A percentile compares a stretch with the other conserved stretches of the same genome.
Evolutionary conservation across 2,113 vertebrate species (phyloP).

Genomic region (Larimichthys polyactis): DNA sequence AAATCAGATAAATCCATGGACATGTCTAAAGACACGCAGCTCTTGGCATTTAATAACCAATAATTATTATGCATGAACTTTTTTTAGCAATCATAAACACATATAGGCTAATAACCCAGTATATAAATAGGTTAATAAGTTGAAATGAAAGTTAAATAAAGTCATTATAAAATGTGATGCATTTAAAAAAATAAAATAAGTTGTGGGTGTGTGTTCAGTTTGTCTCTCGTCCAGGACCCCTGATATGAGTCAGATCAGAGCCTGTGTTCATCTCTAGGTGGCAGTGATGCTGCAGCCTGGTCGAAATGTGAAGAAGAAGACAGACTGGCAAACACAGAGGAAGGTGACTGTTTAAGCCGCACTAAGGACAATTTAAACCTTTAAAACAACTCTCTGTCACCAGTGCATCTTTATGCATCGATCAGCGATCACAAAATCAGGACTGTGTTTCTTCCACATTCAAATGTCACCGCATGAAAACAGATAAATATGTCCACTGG

Average conservation of each 20-base stretch:
- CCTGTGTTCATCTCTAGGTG: neutral
- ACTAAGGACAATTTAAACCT: neutral
- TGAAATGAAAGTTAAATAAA: no score
- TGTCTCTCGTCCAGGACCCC: no score
- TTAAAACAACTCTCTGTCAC: neutral
- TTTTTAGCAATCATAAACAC: no score
- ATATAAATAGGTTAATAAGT: no score
- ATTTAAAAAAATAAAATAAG: no score
- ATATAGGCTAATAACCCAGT: no score
- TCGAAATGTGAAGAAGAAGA: neutral
- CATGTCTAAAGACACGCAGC: no score
- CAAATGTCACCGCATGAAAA: neutral
- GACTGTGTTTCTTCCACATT: neutral
- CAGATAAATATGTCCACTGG: neutral
- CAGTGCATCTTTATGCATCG: neutral
- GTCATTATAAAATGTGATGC: no score
- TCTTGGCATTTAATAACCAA: no score
- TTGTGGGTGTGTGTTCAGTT: no score
- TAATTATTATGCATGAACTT: no score
- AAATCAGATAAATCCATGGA: no score
- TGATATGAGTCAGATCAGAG: neutral
- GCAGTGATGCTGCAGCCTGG: neutral
- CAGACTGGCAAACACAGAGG: neutral
- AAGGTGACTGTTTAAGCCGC: neutral
- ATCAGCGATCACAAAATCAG: accelerated